Conservation (phyloP, 2,113 vertebrate species). For the Oreochromis tanganicae region DNA sequence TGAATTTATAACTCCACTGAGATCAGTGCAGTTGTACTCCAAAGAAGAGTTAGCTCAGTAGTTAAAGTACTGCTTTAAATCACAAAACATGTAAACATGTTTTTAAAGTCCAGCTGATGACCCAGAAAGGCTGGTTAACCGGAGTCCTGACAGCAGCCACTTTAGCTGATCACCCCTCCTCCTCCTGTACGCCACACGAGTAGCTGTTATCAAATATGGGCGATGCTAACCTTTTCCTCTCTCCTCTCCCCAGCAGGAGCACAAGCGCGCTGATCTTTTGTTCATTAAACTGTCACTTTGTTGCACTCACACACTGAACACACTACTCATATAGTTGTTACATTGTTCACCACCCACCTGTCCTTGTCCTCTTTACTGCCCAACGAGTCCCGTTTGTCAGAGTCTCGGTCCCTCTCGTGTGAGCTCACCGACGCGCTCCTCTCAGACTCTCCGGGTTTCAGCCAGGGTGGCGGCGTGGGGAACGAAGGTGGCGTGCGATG, state of each 20-base stretch:
- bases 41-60: neutral
- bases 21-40: neutral
- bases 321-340: neutral
- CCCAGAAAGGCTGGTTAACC: neutral
- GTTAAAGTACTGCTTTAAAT: neutral
- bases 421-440: constrained; percentile 88
- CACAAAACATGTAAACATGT: no score
- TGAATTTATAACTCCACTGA: neutral
- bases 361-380: constrained; percentile 96
- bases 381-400: constrained; percentile 89
- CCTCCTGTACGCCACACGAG: rapidly evolving
- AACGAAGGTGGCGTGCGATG: constrained; percentile 97
- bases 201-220: neutral
- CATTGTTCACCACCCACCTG: constrained; percentile 75
- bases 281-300: neutral
- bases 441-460: constrained; percentile 93
- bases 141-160: neutral
- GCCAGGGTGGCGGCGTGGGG: constrained; percentile 96
- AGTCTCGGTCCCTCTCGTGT: constrained; percentile 87
- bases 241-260: neutral
- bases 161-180: neutral
- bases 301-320: neutral
- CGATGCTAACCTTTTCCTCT: neutral
- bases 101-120: neutral
- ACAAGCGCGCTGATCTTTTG: neutral